phyloP scores from a whole-genome alignment of 2,888 invertebrate species.

The Ornithoptera alexandrae region DNA sequence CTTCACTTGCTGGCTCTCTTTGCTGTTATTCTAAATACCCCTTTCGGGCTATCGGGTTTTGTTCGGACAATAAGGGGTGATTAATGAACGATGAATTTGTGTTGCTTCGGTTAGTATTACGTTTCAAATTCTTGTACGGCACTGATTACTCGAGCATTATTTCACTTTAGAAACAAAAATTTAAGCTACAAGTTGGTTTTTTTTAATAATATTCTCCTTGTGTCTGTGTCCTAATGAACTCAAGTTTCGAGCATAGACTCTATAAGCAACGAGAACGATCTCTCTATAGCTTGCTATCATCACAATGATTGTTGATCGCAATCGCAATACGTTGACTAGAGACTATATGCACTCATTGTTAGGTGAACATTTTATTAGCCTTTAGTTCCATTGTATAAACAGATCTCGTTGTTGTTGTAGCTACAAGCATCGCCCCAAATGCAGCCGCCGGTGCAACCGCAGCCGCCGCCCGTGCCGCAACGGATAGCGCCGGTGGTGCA shows the following conservation, averaged over 20 bases:
- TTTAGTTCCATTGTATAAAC: too few species aligned
- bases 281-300: too few species aligned
- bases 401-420: constrained; percentile 32
- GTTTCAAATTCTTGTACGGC: not conserved
- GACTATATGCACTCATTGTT: too few species aligned
- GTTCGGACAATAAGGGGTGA: constrained; percentile 12
- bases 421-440: constrained; percentile 57
- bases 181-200: too few species aligned
- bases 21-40: constrained; percentile 3
- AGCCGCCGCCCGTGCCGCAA: constrained; percentile 67
- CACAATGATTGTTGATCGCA: too few species aligned
- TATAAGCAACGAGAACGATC: too few species aligned
- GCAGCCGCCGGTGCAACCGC: constrained; percentile 54
- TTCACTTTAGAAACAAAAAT: too few species aligned
- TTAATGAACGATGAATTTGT: constrained; percentile 23
- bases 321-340: too few species aligned
- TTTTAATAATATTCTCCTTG: too few species aligned
- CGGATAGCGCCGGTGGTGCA: constrained; percentile 51
- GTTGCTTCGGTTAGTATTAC: constrained; percentile 6
- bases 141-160: not conserved
- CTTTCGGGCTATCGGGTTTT: constrained; percentile 3
- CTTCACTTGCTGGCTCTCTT: constrained; percentile 1
- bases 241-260: too few species aligned
- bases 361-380: too few species aligned
- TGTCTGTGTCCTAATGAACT: too few species aligned